Evolutionary conservation across 2,113 vertebrate genomes (phyloP).

Genomic region (Oreamnos americanus): DNA sequence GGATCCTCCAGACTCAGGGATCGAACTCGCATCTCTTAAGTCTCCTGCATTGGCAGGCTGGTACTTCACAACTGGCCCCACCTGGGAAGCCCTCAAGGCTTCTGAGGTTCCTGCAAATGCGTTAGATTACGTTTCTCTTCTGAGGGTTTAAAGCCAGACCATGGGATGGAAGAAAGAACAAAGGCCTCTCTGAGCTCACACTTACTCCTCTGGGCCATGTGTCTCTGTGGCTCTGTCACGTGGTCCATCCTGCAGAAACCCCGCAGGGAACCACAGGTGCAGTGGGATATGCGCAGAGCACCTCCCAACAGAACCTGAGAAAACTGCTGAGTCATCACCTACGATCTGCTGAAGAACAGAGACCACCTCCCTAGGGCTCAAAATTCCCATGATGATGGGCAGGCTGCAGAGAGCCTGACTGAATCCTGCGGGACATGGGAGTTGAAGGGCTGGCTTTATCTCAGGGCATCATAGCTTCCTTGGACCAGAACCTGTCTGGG

Average conservation of each 20-base stretch:
- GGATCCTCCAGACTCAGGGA: not conserved
- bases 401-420: too few species aligned
- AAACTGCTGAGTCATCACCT: not conserved
- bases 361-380: too few species aligned
- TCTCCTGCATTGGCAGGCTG: not conserved
- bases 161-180: not conserved
- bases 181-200: not conserved
- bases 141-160: not conserved
- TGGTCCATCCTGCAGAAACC: rapidly evolving
- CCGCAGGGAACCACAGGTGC: too few species aligned
- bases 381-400: rapidly evolving
- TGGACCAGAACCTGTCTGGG: not conserved
- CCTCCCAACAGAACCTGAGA: rapidly evolving
- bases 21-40: not conserved
- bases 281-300: rapidly evolving
- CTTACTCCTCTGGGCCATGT: not conserved
- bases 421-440: rapidly evolving
- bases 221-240: not conserved
- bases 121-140: not conserved
- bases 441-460: not conserved
- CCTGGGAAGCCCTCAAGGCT: not conserved
- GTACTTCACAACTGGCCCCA: not conserved
- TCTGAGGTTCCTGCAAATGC: not conserved
- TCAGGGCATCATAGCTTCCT: not conserved
- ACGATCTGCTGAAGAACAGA: not conserved